Base-by-base conservation (phyloP, 2,113 vertebrate species). In the Callionymus lyra region DNA sequence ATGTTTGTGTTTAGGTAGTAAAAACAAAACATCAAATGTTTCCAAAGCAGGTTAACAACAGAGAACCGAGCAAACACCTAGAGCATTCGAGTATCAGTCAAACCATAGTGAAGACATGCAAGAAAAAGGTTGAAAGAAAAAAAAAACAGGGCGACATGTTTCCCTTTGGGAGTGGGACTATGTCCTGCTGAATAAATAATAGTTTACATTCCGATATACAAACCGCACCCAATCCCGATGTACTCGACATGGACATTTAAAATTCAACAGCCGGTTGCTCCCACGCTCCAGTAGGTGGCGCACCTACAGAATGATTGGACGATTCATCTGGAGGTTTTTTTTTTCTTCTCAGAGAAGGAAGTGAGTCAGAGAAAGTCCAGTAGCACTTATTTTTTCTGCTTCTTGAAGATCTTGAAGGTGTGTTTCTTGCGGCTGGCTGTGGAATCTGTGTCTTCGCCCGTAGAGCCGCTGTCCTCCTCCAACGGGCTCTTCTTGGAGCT, bases 401-500 rank as follows among this genome's bases (percentile, higher is more conserved):
- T 98, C 85, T 97, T 98, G 80, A 98, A 98, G 74, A 98, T 91
- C 88, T 96, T 97, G 66, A 97, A 90, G 66, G 91, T 89, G 79
- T 93, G 91, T 81, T 96, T 98, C 83, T 95, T 98, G 83, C 89
- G 90, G 79, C 87, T 88, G 62, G 87, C 87, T 51, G 81, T 76
- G 10, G 86, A 88, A 73, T 98, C 94, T 17, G 90, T 91, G 65
- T 98, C 93, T 62, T 98, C 94, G 0, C 91, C 91, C 0, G 89
- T 89, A 43, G 91, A 88, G 65, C 83, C 87, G 44, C 91, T 91
- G 89, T 97, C 94, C 59, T 97, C 94, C 63, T 97, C 94, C 59
- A 85, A 72, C 0, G 84, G 85, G 12, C 80, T 89, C 83, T 94
- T 97, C 88, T 95, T 96, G 57, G 82, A 72, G 6, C 91, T 90